Conservation (phyloP, 2,888 invertebrate genomes). For the Alcis repandata region DNA sequence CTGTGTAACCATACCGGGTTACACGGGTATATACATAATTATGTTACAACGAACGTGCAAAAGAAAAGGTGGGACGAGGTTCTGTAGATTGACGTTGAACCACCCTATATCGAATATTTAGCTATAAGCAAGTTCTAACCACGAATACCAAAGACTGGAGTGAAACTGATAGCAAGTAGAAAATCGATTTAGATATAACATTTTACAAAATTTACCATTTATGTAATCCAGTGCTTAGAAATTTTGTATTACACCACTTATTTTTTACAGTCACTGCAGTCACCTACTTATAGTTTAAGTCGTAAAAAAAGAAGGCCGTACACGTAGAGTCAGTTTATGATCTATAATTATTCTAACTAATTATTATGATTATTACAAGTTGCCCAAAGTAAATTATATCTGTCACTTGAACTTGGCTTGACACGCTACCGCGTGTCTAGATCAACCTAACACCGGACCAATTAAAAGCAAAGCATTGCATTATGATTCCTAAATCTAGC, state of each 20-base stretch:
- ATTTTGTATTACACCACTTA: constrained; percentile 7
- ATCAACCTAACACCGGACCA: neutral
- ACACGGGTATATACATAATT: too few species aligned
- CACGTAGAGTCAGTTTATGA: neutral
- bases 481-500: neutral
- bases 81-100: neutral
- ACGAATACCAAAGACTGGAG: constrained; percentile 63
- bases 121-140: constrained; percentile 45
- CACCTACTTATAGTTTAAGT: neutral
- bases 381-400: too few species aligned
- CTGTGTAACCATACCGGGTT: too few species aligned
- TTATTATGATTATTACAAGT: neutral
- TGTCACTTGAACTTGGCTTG: too few species aligned
- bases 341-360: neutral
- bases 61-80: too few species aligned
- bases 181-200: neutral
- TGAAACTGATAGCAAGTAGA: constrained; percentile 36
- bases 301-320: neutral
- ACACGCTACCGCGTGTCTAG: neutral
- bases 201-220: neutral
- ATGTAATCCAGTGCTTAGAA: constrained; percentile 18
- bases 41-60: too few species aligned
- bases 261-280: too few species aligned
- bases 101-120: constrained; percentile 20
- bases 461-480: neutral